These are phyloP conservation scores for Brachirus orientalis DNA, from an alignment of 2,113 vertebrate genomes.

Conservation along the genomic window DNA sequence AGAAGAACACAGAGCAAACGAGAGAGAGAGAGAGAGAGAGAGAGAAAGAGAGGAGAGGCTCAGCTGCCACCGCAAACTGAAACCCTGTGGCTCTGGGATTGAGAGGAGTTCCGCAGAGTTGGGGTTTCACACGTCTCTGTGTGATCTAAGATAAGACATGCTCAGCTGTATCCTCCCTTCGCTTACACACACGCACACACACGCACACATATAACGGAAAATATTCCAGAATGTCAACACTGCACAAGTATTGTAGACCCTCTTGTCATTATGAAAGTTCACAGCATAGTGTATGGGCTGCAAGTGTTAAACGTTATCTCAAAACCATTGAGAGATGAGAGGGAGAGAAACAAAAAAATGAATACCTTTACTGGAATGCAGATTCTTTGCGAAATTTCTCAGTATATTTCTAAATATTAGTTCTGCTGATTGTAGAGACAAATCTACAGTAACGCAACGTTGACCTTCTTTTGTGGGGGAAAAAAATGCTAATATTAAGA, in stretches of 20 bases:
- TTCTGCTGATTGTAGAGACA: too few relatives aligned
- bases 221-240: conserved; percentile 52
- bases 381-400: not conserved
- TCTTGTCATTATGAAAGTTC: conserved; percentile 43
- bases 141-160: conserved; percentile 72
- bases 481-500: too few relatives aligned
- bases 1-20: conserved; percentile 27
- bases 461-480: too few relatives aligned
- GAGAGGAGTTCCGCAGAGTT: conserved; percentile 68
- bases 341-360: not conserved
- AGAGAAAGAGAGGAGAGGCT: conserved; percentile 36
- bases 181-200: conserved; percentile 35
- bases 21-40: conserved; percentile 17
- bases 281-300: not conserved
- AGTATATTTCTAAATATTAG: not conserved
- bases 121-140: conserved; percentile 71
- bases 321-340: conserved; percentile 9
- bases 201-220: conserved; percentile 53
- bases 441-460: too few relatives aligned
- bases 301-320: not conserved
- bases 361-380: not conserved
- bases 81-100: conserved; percentile 71
- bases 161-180: conserved; percentile 69
- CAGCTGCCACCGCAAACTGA: conserved; percentile 79
- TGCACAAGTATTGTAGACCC: not conserved